Percentiles rank a stretch among this genome's conserved stretches.
Evolutionary conservation across 2,113 vertebrate genomes (phyloP).

Genomic region (Charina bottae): DNA sequence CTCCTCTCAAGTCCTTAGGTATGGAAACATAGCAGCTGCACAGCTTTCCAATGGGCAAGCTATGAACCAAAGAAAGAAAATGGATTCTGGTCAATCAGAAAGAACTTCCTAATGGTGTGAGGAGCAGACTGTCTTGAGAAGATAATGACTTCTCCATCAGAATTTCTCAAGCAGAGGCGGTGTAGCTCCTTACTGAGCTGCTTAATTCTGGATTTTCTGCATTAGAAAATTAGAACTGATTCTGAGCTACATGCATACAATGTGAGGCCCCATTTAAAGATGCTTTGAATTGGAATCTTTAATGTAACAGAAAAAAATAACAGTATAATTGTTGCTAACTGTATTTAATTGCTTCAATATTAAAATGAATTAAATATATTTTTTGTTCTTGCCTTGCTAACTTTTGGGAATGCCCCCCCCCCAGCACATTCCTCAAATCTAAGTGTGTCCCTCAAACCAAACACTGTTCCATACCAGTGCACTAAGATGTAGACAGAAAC

Average conservation of each 20-base stretch:
- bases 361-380: neutral
- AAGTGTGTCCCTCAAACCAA: neutral
- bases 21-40: neutral
- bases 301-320: neutral
- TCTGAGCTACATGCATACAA: neutral
- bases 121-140: neutral
- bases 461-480: neutral
- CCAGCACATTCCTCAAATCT: neutral
- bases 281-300: neutral
- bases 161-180: neutral
- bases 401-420: neutral
- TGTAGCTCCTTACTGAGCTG: neutral
- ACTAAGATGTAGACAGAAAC: neutral
- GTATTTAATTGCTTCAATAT: neutral
- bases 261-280: neutral
- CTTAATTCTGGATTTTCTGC: neutral
- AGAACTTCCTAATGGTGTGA: neutral
- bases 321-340: neutral
- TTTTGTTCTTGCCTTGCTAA: neutral
- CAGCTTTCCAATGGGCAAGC: neutral
- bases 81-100: neutral
- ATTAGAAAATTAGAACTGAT: neutral
- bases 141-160: neutral
- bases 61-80: neutral
- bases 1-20: neutral